Conservation (phyloP, 2,113 vertebrate genomes). For the Platichthys stellatus region DNA sequence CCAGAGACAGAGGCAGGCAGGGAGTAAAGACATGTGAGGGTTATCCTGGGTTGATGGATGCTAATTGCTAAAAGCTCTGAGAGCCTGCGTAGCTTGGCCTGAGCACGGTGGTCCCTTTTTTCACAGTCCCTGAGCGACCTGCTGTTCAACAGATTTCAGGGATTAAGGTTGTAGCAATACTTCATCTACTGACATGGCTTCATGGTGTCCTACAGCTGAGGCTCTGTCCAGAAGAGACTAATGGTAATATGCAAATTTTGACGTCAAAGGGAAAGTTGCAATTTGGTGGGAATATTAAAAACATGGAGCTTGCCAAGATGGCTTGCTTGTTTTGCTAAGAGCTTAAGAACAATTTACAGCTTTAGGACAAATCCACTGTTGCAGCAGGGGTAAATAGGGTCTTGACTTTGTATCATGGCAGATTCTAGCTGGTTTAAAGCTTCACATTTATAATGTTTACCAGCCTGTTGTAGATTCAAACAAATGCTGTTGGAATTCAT, state of each 20-base stretch:
- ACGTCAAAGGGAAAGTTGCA: neutral
- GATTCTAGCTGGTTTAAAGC: too few relatives aligned
- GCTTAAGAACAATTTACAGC: neutral
- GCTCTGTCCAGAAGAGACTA: slow-evolving; percentile 26
- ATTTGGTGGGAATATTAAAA: neutral
- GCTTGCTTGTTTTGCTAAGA: neutral
- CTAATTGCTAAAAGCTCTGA: slow-evolving; percentile 63
- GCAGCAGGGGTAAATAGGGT: neutral
- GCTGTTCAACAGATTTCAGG: slow-evolving; percentile 44
- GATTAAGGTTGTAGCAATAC: slow-evolving; percentile 39
- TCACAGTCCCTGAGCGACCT: slow-evolving; percentile 38
- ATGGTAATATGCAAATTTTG: neutral
- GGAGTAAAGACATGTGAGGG: slow-evolving; percentile 34
- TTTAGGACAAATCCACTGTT: neutral
- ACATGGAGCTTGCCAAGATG: neutral
- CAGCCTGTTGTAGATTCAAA: neutral
- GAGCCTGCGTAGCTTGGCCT: slow-evolving; percentile 46
- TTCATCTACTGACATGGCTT: slow-evolving; percentile 31
- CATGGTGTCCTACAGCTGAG: slow-evolving; percentile 13
- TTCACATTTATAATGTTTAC: too few relatives aligned
- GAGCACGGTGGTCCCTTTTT: slow-evolving; percentile 28
- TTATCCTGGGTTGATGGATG: slow-evolving; percentile 58
- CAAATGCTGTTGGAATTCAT: neutral
- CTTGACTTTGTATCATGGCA: neutral
- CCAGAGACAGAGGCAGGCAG: slow-evolving; percentile 24